These are phyloP conservation scores for Babyrousa celebensis DNA, from an alignment of 2,797 vertebrate species.

Conservation along the genomic window DNA sequence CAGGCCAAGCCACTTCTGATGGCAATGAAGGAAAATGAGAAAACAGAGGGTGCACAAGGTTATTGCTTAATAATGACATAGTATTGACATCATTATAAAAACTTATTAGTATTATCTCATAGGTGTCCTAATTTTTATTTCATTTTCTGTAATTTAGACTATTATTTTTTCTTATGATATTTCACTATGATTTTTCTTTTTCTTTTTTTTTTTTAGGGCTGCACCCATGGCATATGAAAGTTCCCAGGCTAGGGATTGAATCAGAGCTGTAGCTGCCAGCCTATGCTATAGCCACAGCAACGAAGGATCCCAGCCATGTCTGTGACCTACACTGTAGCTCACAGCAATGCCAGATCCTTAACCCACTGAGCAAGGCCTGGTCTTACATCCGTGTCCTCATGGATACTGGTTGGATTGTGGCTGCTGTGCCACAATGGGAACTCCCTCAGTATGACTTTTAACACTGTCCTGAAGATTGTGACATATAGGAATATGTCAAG, in stretches of 20 bases:
- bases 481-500: background rate
- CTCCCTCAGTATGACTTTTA: background rate
- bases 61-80: constrained; percentile 30
- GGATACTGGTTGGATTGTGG: too few species aligned
- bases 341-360: too few species aligned
- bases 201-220: too few species aligned
- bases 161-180: constrained; percentile 29
- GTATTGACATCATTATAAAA: background rate
- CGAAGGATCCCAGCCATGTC: too few species aligned
- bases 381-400: too few species aligned
- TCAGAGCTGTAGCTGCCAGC: too few species aligned
- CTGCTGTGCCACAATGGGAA: too few species aligned
- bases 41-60: background rate
- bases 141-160: background rate
- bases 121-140: background rate
- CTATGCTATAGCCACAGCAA: too few species aligned
- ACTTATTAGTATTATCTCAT: background rate
- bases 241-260: too few species aligned
- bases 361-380: too few species aligned
- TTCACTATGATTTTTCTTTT: background rate
- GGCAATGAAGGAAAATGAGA: constrained; percentile 65
- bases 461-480: background rate
- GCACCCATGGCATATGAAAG: too few species aligned
- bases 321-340: too few species aligned
- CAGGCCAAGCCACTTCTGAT: constrained; percentile 56